Base-by-base conservation (phyloP, 2,888 invertebrate species). In the Syrista parreyssii region DNA sequence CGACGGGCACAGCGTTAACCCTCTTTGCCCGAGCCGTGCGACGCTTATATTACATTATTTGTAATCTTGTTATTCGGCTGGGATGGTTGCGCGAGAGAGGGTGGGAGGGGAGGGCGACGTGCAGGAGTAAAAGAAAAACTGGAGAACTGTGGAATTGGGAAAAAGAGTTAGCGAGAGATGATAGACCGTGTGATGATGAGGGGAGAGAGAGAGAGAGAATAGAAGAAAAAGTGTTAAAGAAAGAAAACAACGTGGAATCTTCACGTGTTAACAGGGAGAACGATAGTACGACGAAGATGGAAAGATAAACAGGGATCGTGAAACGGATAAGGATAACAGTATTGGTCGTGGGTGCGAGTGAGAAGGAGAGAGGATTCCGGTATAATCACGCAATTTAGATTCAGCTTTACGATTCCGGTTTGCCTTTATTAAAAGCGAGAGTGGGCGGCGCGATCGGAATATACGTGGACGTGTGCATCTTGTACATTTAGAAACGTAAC, bases 331-430 rank as follows among this genome's bases (percentile, higher is more conserved):
- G 40, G 40, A 55, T 55, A 55, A 55, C 40, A 55, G 40, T 9
- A 23, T 15, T 55, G 6, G 40, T 55, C 9, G 40, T 6, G 40
- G 9, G 6, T 2, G 71, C 31, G 71, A 32, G 73, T 55, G 71
- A 73, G 75, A 35, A 79, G 79, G 78, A 76, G 79, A 82, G 82
- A 83, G 84, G 84, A 55, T 55, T 55, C 84, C 83, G 87, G 87
- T 88, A 88, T 89, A 88, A 89, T 89, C 89, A 88, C 86, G 89
- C 88, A 89, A 89, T 89, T 89, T 89, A 89, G 88, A 89, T 89
- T 89, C 89, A 87, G 88, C 84, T 86, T 84, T 86, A 87, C 85
- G 86, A 88, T 89, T 88, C 89, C 87, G 88, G 89, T 89, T 89
- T 86, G 84, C 86, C 84, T 85, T 86, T 87, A 89, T 88, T 89